These are phyloP conservation scores for Meta bourneti DNA, from an alignment of 2,888 invertebrate genomes.

Conservation along the genomic window DNA sequence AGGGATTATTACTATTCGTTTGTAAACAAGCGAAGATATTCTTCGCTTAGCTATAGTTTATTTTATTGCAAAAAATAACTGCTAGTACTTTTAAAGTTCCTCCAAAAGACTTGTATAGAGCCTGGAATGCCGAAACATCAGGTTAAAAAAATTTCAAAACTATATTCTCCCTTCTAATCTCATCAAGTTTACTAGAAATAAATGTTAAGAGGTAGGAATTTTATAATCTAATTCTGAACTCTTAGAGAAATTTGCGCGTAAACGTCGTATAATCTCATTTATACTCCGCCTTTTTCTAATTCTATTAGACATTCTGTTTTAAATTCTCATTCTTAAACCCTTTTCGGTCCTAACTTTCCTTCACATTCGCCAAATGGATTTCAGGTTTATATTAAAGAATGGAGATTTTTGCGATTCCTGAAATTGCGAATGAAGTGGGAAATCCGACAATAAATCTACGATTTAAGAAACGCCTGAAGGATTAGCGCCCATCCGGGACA, in stretches of 20 bases:
- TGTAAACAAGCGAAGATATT: neutral
- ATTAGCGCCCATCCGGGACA: neutral
- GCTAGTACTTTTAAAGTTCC: neutral
- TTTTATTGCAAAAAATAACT: neutral
- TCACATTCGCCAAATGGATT: neutral
- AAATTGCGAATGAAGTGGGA: neutral
- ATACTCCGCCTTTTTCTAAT: constrained; percentile 20
- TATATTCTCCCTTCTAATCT: constrained; percentile 22
- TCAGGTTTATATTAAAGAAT: neutral
- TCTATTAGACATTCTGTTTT: constrained; percentile 18
- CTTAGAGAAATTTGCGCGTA: constrained; percentile 22
- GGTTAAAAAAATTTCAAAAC: constrained; percentile 21
- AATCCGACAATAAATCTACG: neutral
- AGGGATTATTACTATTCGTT: neutral
- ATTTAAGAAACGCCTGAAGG: neutral
- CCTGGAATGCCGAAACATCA: neutral
- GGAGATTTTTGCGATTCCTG: neutral
- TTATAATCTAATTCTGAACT: constrained; percentile 56
- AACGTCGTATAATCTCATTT: constrained; percentile 53
- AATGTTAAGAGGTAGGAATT: constrained; percentile 31
- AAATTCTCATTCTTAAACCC: constrained; percentile 17
- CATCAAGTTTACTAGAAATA: constrained; percentile 49
- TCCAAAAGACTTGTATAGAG: neutral
- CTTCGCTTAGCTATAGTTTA: neutral
- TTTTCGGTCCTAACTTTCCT: neutral